Evolutionary conservation across 2,797 vertebrate genomes (phyloP).

Genomic region (Pygocentrus nattereri): DNA sequence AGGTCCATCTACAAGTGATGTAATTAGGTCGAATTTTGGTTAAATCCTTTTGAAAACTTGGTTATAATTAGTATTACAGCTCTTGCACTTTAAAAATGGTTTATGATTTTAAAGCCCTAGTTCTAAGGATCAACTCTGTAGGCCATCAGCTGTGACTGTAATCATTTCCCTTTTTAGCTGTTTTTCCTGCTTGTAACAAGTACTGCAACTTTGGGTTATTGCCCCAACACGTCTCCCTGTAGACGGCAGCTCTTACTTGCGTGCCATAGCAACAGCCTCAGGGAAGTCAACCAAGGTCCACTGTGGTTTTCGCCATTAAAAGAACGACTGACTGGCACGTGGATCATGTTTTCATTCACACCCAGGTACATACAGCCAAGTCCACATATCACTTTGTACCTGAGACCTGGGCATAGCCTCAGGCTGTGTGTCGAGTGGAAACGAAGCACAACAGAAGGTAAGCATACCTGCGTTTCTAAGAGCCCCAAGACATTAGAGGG

Average conservation of each 20-base stretch:
- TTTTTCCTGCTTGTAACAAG: background rate
- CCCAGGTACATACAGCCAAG: constrained; percentile 5
- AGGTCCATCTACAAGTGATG: too few relatives aligned
- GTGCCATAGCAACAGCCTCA: background rate
- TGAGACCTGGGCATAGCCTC: background rate
- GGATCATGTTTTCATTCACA: constrained; percentile 38
- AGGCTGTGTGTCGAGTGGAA: background rate
- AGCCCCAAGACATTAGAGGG: background rate
- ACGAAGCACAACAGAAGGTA: constrained; percentile 14
- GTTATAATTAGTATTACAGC: too few relatives aligned
- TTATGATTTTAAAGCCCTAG: too few relatives aligned
- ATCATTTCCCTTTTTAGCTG: too few relatives aligned
- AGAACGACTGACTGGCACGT: constrained; percentile 34
- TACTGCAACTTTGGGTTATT: background rate
- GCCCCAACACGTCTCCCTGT: background rate
- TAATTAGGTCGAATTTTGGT: too few relatives aligned
- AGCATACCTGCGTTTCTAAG: constrained; percentile 8
- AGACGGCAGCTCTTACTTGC: background rate
- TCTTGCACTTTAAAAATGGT: too few relatives aligned
- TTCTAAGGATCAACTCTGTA: background rate
- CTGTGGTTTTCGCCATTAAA: background rate
- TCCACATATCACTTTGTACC: constrained; percentile 11
- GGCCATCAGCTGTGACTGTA: background rate
- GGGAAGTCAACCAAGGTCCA: background rate
- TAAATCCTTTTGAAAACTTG: too few relatives aligned